Evolutionary conservation across 1,140 invertebrate species (phyloP).

Genomic region (Rhagoletis pomonella): DNA sequence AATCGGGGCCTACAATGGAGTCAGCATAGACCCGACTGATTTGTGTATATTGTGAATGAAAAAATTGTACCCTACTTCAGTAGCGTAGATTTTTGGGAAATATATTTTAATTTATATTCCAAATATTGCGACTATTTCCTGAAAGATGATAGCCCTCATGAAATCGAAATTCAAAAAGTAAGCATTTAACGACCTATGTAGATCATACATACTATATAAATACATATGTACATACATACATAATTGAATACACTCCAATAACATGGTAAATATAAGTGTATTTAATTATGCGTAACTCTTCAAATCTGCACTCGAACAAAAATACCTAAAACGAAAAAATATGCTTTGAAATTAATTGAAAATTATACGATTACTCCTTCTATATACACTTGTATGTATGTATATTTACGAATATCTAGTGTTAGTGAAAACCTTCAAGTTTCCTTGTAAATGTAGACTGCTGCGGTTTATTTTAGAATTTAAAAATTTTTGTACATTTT

Average conservation of each 20-base stretch:
- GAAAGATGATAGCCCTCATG: background rate
- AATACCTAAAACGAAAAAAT: background rate
- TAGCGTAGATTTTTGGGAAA: no score
- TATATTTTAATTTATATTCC: background rate
- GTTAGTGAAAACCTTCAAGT: conserved; percentile 42
- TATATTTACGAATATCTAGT: background rate
- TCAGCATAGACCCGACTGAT: background rate
- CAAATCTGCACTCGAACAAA: conserved; percentile 44
- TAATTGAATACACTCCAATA: background rate
- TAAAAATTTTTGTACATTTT: conserved; percentile 42
- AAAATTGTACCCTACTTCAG: no score
- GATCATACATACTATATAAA: conserved; percentile 16
- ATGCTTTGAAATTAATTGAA: conserved; percentile 44
- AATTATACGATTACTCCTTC: background rate
- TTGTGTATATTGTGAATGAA: no score
- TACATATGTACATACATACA: conserved; percentile 13
- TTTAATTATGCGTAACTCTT: conserved; percentile 11
- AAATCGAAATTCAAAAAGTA: conserved; percentile 16
- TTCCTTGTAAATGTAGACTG: conserved; percentile 49
- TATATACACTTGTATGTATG: background rate
- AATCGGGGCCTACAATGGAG: background rate
- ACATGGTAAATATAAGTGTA: conserved; percentile 12
- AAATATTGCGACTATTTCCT: background rate
- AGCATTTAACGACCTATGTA: conserved; percentile 24
- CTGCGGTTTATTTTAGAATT: conserved; percentile 42